Evolutionary conservation across 2,797 vertebrate genomes (phyloP), one percentile per base, ranked within the genome.

Genomic region (Hemitrygon akajei): DNA sequence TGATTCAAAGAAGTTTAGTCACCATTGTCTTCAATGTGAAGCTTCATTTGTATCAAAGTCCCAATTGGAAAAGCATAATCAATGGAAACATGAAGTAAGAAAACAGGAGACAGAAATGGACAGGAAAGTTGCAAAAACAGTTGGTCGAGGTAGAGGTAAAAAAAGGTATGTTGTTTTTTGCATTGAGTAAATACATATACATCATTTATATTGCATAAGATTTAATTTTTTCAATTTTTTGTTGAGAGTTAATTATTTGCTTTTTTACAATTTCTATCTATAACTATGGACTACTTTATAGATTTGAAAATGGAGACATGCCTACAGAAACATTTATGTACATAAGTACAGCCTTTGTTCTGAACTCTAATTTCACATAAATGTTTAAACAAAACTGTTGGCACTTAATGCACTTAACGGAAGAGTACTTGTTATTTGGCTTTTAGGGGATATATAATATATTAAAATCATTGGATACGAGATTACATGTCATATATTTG

Each of bases 11-110:
- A 98, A 97, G 96, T 96, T 98, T 96, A 98, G 97, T 25, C 98
- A 98, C 93, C 96, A 97, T 7, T 99, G 98, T 95, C 97, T 97
- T 0, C 98, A 97, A 96, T 99, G 98, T 1, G 98, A 99, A 96
- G 98, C 99, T 0, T 97, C 97, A 94, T 99, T 99, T 95, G 98
- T 98, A 94, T 98, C 98, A 94, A 99, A 99, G 96, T 97, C 98
- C 47, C 98, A 98, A 95, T 97, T 99, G 95, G 98, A 99, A 95
- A 99, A 99, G 95, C 99, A 99, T 96, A 97, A 98, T 93, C 96
- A 98, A 93, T 99, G 98, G 98, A 99, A 98, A 96, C 98, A 99
- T 94, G 96, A 98, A 94, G 98, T 99, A 94, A 95, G 95, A 82
- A 95, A 94, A 58, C 94, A 96, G 95, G 97, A 97, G 94, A 95